These are phyloP conservation scores for Chironex yamaguchii DNA, from an alignment of 30 jellyfish, hydroid and myxozoan genomes.

Conservation along the genomic window DNA sequence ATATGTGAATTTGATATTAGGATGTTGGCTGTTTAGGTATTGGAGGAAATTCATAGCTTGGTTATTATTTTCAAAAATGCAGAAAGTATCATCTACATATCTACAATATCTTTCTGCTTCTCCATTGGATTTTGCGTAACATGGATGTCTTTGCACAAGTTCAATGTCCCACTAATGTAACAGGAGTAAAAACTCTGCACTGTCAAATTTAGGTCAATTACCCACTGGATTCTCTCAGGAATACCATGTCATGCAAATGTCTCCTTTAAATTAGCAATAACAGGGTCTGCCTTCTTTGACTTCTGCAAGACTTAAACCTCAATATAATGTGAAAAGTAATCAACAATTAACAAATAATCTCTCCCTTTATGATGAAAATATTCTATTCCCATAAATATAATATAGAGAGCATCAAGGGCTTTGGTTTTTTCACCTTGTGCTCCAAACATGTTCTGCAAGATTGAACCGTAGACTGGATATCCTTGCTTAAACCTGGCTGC, in stretches of 20 bases:
- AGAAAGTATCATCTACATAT: no score
- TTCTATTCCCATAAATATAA: conserved; percentile 46
- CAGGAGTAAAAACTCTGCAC: no score
- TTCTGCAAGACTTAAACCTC: conserved; percentile 50
- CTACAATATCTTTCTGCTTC: conserved; percentile 64
- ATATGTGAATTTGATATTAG: no score
- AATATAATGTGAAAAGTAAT: conserved; percentile 24
- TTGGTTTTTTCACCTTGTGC: conserved; percentile 19
- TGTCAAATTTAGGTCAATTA: no score
- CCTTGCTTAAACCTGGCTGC: conserved; percentile 68
- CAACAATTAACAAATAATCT: conserved; percentile 21
- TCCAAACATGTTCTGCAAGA: conserved; percentile 42
- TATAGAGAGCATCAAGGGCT: conserved; percentile 35
- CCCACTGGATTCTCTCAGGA: conserved; percentile 59
- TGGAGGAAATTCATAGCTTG: no score
- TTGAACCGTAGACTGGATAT: conserved; percentile 45
- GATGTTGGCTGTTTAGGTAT: no score
- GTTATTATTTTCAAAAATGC: no score
- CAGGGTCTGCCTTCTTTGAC: conserved; percentile 32
- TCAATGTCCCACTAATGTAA: no score
- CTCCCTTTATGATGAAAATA: conserved; percentile 21
- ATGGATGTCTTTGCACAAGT: conserved; percentile 59
- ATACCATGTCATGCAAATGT: conserved; percentile 56
- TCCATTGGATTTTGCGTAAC: conserved; percentile 56
- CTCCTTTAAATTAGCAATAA: background rate